Evolutionary conservation across 2,113 vertebrate genomes (phyloP).

Genomic region (Sinocyclocheilus rhinocerous): DNA sequence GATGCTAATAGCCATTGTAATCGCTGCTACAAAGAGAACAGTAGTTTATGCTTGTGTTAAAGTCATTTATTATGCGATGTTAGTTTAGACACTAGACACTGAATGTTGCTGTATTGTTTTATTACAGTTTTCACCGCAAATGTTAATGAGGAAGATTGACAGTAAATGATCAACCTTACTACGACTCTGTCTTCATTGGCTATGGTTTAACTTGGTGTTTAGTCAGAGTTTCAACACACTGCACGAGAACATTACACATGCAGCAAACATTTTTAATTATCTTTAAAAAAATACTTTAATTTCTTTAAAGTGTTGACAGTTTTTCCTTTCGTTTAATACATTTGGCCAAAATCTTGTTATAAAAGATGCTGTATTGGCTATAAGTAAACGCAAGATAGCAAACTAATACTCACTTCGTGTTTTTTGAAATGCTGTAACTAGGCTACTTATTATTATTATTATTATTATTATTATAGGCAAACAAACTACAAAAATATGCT

Average conservation of each 20-base stretch:
- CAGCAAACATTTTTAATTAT: no score
- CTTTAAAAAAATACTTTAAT: no score
- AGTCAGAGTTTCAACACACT: slow-evolving; percentile 11
- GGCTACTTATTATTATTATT: no score
- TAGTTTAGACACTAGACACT: not conserved
- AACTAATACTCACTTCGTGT: no score
- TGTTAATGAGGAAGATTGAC: not conserved
- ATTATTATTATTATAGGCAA: no score
- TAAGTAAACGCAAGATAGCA: no score
- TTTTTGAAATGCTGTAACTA: no score
- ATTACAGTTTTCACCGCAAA: not conserved
- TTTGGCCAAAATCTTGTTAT: no score
- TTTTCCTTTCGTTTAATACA: no score
- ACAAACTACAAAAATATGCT: no score
- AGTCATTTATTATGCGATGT: not conserved
- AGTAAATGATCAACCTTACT: slow-evolving; percentile 5
- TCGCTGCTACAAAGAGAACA: not conserved
- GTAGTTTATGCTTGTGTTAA: not conserved
- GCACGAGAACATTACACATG: not conserved
- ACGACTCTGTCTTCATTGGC: not conserved
- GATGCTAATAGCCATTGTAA: not conserved
- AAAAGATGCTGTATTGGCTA: no score
- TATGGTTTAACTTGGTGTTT: slow-evolving; percentile 1
- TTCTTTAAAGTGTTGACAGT: no score
- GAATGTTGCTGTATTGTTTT: not conserved